Conservation (phyloP, 2,888 invertebrate species). For the Hydrotaea cyrtoneurina region DNA sequence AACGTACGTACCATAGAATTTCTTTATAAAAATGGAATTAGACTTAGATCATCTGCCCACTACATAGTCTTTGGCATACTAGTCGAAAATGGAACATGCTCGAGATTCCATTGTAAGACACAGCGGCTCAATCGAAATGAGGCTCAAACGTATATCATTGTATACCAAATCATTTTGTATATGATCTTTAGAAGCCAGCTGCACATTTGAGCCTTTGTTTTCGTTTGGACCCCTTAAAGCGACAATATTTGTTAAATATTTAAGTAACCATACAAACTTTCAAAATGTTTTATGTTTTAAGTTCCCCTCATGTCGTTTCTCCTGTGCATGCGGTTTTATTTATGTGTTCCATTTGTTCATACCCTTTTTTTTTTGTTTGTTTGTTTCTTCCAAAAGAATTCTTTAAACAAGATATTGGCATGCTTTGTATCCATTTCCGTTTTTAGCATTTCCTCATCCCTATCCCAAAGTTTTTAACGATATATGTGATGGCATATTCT, state of each 20-base stretch:
- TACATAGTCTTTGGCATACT: too few relatives aligned
- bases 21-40: too few relatives aligned
- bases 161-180: too few relatives aligned
- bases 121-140: too few relatives aligned
- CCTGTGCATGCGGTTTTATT: neutral
- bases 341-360: neutral
- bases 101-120: too few relatives aligned
- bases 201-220: too few relatives aligned
- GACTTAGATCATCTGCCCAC: too few relatives aligned
- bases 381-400: neutral
- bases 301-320: neutral
- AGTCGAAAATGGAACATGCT: too few relatives aligned
- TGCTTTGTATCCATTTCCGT: neutral
- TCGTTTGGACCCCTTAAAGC: neutral
- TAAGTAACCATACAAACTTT: neutral
- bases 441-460: neutral
- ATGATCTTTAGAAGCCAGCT: too few relatives aligned
- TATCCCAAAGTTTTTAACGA: neutral
- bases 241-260: slow-evolving; percentile 28
- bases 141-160: too few relatives aligned
- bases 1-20: too few relatives aligned
- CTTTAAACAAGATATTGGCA: neutral
- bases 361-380: neutral
- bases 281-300: neutral
- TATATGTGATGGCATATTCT: neutral